Conservation (phyloP, 2,797 vertebrate genomes). For the Bradypus variegatus region DNA sequence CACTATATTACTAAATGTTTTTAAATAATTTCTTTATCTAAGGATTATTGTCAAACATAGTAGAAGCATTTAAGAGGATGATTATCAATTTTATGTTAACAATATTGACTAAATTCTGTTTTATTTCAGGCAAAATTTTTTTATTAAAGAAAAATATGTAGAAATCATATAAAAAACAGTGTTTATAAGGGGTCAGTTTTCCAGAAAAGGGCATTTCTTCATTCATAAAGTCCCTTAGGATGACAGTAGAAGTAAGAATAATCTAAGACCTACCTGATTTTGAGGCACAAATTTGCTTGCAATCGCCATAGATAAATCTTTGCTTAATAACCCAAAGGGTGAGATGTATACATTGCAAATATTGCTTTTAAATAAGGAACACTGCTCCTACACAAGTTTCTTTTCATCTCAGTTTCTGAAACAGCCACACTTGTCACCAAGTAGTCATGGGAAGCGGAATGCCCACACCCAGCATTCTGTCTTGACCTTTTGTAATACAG, state of each 20-base stretch:
- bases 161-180: neutral
- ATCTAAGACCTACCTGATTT: neutral
- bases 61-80: neutral
- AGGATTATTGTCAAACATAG: neutral
- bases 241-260: neutral
- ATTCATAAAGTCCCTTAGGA: neutral
- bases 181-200: neutral
- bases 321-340: neutral
- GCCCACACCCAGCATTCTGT: neutral
- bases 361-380: neutral
- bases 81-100: neutral
- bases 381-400: neutral
- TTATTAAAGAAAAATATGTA: neutral
- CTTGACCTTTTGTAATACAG: neutral
- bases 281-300: neutral
- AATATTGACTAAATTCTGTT: neutral
- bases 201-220: neutral
- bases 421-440: neutral
- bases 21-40: neutral
- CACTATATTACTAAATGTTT: conserved; percentile 1
- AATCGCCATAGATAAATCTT: neutral
- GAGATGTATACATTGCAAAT: neutral
- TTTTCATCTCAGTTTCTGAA: neutral
- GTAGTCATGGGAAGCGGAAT: neutral
- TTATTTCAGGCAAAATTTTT: conserved; percentile 7